Conservation (phyloP, 2,888 invertebrate species). For the Kryphioiulus occultus region DNA sequence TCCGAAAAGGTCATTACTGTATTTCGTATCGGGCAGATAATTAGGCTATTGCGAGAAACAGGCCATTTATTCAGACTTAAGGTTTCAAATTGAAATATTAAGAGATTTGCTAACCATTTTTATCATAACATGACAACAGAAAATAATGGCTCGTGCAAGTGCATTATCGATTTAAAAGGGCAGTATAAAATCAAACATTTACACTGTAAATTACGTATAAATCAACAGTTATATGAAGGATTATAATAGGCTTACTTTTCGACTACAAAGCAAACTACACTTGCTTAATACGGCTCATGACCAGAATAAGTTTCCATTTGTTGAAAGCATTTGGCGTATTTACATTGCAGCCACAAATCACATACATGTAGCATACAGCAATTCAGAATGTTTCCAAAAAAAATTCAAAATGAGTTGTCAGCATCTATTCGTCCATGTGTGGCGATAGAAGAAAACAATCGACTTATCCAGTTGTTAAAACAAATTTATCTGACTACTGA, state of each 20-base stretch:
- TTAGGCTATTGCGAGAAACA: background rate
- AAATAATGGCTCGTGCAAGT: background rate
- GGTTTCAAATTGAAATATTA: background rate
- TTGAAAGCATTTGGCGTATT: too few relatives aligned
- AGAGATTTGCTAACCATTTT: slow-evolving; percentile 5
- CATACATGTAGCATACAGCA: too few relatives aligned
- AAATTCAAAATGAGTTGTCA: too few relatives aligned
- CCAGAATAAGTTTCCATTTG: too few relatives aligned
- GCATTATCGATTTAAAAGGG: background rate
- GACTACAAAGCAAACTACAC: background rate
- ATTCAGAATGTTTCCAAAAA: too few relatives aligned
- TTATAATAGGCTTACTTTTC: background rate
- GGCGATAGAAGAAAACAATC: too few relatives aligned
- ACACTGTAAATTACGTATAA: background rate
- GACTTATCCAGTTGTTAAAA: too few relatives aligned
- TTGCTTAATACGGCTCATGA: too few relatives aligned
- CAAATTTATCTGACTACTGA: too few relatives aligned
- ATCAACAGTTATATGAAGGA: background rate
- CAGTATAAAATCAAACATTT: background rate
- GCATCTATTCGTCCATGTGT: too few relatives aligned
- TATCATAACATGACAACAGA: background rate
- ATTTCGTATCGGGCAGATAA: background rate
- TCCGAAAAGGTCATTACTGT: background rate
- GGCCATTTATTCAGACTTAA: background rate
- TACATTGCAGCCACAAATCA: too few relatives aligned